These are phyloP conservation scores for Sinocyclocheilus anshuiensis DNA, from an alignment of 2,113 vertebrate genomes.

Conservation along the genomic window DNA sequence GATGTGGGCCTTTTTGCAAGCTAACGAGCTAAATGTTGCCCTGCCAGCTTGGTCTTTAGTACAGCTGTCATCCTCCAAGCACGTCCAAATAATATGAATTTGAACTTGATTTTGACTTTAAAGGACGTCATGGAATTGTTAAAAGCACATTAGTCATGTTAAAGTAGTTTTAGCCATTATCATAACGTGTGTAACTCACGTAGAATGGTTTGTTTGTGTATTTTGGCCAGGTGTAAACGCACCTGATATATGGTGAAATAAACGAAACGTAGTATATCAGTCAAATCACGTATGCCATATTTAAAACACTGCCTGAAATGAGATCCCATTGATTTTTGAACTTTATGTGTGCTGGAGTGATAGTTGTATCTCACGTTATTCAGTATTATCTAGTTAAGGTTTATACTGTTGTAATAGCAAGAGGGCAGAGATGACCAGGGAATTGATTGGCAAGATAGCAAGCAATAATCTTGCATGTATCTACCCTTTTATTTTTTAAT, in stretches of 20 bases:
- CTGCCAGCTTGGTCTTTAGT: background rate
- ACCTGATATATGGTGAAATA: background rate
- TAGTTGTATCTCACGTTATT: background rate
- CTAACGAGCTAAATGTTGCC: slow-evolving; percentile 14
- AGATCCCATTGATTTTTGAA: background rate
- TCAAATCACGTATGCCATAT: background rate
- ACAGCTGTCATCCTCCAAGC: slow-evolving; percentile 22
- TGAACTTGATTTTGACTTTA: background rate
- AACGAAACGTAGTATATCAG: background rate
- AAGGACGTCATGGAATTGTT: background rate
- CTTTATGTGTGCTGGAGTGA: background rate
- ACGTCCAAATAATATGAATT: background rate
- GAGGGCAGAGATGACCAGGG: background rate
- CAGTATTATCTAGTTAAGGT: background rate
- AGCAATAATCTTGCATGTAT: background rate
- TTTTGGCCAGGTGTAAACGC: slow-evolving; percentile 3
- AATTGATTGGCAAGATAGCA: background rate
- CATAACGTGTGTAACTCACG: background rate
- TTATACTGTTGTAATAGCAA: background rate
- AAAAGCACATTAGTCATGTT: background rate
- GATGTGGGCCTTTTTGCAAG: slow-evolving; percentile 5
- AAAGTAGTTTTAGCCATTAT: background rate
- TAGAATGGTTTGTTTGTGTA: background rate
- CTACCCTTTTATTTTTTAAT: background rate
- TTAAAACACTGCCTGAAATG: background rate